Conservation (phyloP, 2,113 vertebrate species). For the Centropristis striata region DNA sequence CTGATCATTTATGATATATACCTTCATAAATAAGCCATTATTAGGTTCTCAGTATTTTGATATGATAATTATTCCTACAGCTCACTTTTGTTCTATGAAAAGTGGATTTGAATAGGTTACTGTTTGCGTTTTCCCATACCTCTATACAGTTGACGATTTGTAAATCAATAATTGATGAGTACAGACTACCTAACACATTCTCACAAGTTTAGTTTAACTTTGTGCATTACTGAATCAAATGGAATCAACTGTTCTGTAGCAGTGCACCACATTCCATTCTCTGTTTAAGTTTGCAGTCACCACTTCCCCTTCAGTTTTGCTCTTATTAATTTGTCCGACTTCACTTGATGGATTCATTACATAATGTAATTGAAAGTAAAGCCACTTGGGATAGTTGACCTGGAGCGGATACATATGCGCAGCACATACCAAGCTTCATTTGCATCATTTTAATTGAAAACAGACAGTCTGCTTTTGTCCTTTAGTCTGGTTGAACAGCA, state of each 20-base stretch:
- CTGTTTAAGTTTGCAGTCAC: constrained; percentile 3
- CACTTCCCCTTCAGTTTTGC: constrained; percentile 5
- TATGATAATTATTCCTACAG: neutral
- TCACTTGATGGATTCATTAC: constrained; percentile 51
- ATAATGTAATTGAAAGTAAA: constrained; percentile 54
- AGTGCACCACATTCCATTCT: neutral
- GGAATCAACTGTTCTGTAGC: neutral
- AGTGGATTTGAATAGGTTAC: neutral
- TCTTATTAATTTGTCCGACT: constrained; percentile 49
- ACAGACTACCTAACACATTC: neutral
- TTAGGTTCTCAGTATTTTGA: too few relatives aligned
- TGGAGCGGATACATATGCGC: constrained; percentile 37
- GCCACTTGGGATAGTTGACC: constrained; percentile 45
- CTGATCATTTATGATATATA: too few relatives aligned
- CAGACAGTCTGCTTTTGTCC: constrained; percentile 27
- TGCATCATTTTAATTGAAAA: constrained; percentile 59
- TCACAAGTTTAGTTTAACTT: neutral
- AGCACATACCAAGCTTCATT: constrained; percentile 38
- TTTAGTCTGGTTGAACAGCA: neutral
- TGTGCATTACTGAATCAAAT: neutral
- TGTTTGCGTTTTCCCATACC: neutral
- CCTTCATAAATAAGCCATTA: too few relatives aligned
- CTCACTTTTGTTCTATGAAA: neutral
- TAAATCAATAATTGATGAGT: neutral
- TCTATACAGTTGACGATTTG: too few relatives aligned